phyloP scores from a whole-genome alignment of 2,113 vertebrate species.

The Oreochromis spilurus region DNA sequence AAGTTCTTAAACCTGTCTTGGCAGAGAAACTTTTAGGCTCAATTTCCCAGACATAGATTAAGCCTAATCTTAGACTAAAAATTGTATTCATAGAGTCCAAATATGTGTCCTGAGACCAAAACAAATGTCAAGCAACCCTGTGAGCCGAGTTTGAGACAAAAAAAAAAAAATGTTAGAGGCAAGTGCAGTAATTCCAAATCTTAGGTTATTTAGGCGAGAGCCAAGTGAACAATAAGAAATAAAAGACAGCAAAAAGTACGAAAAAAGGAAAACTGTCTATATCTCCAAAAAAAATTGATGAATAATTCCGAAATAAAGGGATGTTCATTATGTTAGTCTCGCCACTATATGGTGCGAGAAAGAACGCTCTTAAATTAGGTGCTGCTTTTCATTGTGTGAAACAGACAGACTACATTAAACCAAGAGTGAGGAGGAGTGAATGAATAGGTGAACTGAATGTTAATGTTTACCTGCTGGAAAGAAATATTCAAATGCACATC shows the following conservation, averaged over 20 bases:
- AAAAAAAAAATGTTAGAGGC: background rate
- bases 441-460: slow-evolving; percentile 32
- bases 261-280: background rate
- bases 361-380: slow-evolving; percentile 16
- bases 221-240: background rate
- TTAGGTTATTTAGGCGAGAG: background rate
- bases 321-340: background rate
- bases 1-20: background rate
- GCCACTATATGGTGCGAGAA: background rate
- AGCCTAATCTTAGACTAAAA: background rate
- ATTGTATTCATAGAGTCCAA: background rate
- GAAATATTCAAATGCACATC: slow-evolving; percentile 53
- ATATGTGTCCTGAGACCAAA: background rate
- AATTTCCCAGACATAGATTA: background rate
- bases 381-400: background rate
- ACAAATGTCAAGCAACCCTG: background rate
- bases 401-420: slow-evolving; percentile 8
- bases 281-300: background rate
- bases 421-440: background rate
- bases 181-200: background rate
- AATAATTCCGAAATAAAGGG: background rate
- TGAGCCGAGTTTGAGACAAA: background rate
- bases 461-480: slow-evolving; percentile 47
- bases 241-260: background rate
- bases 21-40: background rate